These are phyloP conservation scores for Argynnis bischoffii DNA, from an alignment of 2,888 invertebrate genomes.

Conservation along the genomic window DNA sequence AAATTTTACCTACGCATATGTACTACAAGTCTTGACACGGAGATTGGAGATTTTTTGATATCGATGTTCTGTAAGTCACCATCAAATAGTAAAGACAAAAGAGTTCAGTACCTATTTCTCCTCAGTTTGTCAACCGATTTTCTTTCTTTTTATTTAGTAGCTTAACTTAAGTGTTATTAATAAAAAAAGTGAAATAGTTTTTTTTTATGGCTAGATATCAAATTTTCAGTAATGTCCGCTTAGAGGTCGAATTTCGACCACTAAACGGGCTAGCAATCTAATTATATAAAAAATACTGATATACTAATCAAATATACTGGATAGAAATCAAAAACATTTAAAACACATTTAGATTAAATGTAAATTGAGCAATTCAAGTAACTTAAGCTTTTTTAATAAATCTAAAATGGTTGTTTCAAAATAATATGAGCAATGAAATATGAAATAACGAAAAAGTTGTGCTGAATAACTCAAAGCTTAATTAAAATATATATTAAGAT, in stretches of 20 bases:
- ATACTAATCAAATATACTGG: neutral
- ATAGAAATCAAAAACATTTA: slow-evolving; percentile 18
- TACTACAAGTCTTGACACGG: neutral
- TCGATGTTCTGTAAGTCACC: too few relatives aligned
- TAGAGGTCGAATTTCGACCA: too few relatives aligned
- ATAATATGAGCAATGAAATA: slow-evolving; percentile 10
- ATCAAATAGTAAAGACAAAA: too few relatives aligned
- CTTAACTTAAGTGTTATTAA: too few relatives aligned
- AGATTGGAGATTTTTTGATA: neutral
- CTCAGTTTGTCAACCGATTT: too few relatives aligned
- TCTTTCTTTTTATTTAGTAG: too few relatives aligned
- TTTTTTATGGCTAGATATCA: too few relatives aligned
- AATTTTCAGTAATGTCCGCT: too few relatives aligned
- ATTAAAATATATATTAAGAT: slow-evolving; percentile 14
- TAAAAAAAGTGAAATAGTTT: too few relatives aligned
- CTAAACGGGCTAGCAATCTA: too few relatives aligned
- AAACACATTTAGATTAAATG: slow-evolving; percentile 16
- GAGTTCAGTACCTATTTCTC: too few relatives aligned
- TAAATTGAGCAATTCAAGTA: slow-evolving; percentile 14
- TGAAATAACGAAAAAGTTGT: neutral
- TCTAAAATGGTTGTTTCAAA: slow-evolving; percentile 8
- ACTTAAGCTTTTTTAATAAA: slow-evolving; percentile 8
- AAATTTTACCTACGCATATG: neutral
- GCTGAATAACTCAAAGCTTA: neutral
- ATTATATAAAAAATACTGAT: too few relatives aligned